phyloP scores from a whole-genome alignment of 2,888 invertebrate genomes.

The Microctonus hyperodae region DNA sequence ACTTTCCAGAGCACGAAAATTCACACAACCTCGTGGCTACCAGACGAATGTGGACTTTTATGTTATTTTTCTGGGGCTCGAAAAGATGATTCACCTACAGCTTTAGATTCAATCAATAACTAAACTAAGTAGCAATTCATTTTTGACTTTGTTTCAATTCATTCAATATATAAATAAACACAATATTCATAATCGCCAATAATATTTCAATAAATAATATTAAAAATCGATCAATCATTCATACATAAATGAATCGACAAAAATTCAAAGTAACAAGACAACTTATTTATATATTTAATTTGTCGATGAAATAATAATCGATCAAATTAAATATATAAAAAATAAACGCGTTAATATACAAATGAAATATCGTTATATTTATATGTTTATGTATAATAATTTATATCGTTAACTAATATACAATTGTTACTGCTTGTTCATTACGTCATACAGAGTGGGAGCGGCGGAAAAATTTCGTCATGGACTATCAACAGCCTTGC shows the following conservation, averaged over 20 bases:
- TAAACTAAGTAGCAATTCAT: neutral
- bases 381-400: neutral
- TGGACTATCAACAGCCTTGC: slow-evolving; percentile 45
- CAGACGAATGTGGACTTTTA: slow-evolving; percentile 1
- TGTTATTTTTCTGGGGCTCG: neutral
- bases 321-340: neutral
- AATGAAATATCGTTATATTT: neutral
- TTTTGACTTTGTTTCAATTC: neutral
- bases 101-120: neutral
- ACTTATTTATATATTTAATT: neutral
- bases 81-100: slow-evolving; percentile 1
- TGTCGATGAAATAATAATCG: neutral
- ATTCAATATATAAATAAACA: too few relatives aligned
- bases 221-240: neutral
- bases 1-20: slow-evolving; percentile 31
- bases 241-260: neutral
- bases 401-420: neutral
- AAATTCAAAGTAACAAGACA: too few relatives aligned
- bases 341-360: neutral
- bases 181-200: too few relatives aligned
- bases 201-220: neutral
- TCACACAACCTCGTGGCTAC: slow-evolving; percentile 21
- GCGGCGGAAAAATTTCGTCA: slow-evolving; percentile 44
- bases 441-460: slow-evolving; percentile 37
- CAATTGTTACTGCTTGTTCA: slow-evolving; percentile 30